A percentile compares a stretch with the other conserved stretches of the same genome.
These are phyloP conservation scores for Neostethus bicornis DNA, from an alignment of 2,797 vertebrate genomes.

Conservation along the genomic window DNA sequence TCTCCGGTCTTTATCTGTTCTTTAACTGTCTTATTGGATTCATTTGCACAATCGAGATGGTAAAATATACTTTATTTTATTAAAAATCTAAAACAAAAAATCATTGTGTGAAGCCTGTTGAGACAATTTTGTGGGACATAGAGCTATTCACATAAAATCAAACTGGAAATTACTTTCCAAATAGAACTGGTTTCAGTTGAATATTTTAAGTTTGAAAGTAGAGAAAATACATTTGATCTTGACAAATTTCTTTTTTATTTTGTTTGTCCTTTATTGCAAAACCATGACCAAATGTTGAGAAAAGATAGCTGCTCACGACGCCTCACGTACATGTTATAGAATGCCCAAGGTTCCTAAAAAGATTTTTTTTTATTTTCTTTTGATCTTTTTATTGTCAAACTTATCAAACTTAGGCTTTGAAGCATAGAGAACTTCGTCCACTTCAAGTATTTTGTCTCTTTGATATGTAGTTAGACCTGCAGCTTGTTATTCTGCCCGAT, in stretches of 20 bases:
- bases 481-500: background rate
- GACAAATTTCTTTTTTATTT: background rate
- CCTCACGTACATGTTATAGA: background rate
- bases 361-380: background rate
- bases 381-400: background rate
- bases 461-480: conserved; percentile 1
- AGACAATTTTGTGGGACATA: too few species aligned
- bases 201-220: fast-evolving
- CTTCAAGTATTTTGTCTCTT: background rate
- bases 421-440: background rate
- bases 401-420: background rate
- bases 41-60: conserved; percentile 1
- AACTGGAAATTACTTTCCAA: too few species aligned
- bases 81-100: too few species aligned
- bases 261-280: background rate
- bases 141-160: too few species aligned
- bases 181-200: background rate
- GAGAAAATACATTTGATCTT: background rate
- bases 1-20: conserved; percentile 8
- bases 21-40: conserved; percentile 10
- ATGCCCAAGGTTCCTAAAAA: background rate
- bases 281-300: background rate
- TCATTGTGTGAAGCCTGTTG: too few species aligned
- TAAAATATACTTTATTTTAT: background rate
- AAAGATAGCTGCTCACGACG: background rate